These are phyloP conservation scores for Agrochola litura DNA, from an alignment of 2,888 invertebrate genomes.

Conservation along the genomic window DNA sequence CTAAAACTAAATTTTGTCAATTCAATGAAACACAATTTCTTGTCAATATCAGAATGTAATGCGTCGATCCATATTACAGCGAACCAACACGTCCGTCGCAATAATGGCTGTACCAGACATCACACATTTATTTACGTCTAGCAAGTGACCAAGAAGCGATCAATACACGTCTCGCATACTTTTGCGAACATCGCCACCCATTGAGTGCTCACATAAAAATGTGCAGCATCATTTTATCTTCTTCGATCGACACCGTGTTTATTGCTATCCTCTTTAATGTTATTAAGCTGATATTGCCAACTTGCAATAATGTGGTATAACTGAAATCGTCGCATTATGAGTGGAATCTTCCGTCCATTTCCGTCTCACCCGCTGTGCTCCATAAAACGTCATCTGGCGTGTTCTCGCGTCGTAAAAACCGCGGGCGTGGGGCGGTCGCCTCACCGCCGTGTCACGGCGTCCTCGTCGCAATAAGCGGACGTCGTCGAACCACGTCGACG, in stretches of 20 bases:
- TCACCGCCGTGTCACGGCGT: not conserved
- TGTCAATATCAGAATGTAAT: conserved; percentile 2
- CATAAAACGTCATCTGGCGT: conserved; percentile 16
- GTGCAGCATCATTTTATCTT: conserved; percentile 13
- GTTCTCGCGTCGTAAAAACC: conserved; percentile 10
- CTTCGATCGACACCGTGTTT: not conserved
- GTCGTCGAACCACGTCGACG: not conserved
- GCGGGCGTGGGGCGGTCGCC: not conserved
- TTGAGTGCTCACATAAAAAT: conserved; percentile 16
- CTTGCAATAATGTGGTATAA: conserved; percentile 6
- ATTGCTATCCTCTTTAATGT: not conserved
- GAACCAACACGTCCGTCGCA: conserved; percentile 22
- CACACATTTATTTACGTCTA: conserved; percentile 36
- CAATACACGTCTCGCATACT: conserved; percentile 43
- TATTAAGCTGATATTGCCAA: not conserved
- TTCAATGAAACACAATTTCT: not conserved
- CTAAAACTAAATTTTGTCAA: not conserved
- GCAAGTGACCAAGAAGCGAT: conserved; percentile 22
- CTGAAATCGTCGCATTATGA: conserved; percentile 13
- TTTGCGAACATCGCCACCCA: conserved; percentile 5
- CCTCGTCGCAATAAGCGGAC: conserved; percentile 3
- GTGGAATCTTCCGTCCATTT: conserved; percentile 3
- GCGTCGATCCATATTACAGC: not conserved
- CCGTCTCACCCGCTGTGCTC: conserved; percentile 13
- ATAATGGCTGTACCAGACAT: conserved; percentile 27